Percentiles rank a stretch among this genome's conserved stretches.
Conservation (phyloP, 2,888 invertebrate genomes). For the Drosophila testacea region DNA sequence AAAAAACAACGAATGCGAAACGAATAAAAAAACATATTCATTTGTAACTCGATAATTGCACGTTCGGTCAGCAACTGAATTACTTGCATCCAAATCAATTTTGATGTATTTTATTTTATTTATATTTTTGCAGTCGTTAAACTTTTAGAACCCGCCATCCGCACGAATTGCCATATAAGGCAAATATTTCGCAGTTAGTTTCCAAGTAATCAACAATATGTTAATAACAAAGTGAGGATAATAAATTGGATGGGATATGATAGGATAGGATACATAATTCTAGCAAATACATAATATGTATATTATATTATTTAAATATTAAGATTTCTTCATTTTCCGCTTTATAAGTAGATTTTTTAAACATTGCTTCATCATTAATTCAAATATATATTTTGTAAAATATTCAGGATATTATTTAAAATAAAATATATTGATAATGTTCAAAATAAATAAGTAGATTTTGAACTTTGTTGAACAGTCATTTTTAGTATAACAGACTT, state of each 20-base stretch:
- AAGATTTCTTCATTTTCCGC: not conserved
- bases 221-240: constrained; percentile 18
- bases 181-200: constrained; percentile 16
- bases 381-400: too few relatives aligned
- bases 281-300: too few relatives aligned
- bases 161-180: constrained; percentile 47
- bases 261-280: too few relatives aligned
- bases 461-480: accelerated
- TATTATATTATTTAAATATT: not conserved
- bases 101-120: constrained; percentile 27
- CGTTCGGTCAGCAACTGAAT: constrained; percentile 56
- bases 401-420: too few relatives aligned
- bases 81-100: constrained; percentile 24
- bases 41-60: constrained; percentile 74
- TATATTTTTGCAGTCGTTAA: constrained; percentile 23
- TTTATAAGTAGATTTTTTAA: too few relatives aligned
- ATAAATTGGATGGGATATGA: too few relatives aligned
- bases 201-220: constrained; percentile 21
- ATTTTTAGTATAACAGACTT: too few relatives aligned
- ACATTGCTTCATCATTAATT: too few relatives aligned
- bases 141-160: constrained; percentile 23
- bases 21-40: constrained; percentile 37
- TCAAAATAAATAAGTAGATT: too few relatives aligned
- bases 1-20: constrained; percentile 14
- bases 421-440: too few relatives aligned